Conservation (phyloP, 2,113 vertebrate species). For the Pedetes capensis region DNA sequence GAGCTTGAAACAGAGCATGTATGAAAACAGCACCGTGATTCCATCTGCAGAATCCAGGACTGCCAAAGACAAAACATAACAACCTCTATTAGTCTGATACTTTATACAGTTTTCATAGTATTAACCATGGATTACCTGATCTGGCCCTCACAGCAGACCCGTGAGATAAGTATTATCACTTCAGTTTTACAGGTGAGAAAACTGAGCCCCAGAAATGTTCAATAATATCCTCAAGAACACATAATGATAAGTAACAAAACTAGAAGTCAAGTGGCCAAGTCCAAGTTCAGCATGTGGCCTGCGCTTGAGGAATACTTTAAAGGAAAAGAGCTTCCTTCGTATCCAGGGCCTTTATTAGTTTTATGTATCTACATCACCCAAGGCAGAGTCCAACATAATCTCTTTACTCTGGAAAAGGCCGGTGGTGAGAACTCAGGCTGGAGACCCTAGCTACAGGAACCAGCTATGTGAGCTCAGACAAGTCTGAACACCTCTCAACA, state of each 20-base stretch:
- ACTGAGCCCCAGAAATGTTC: not conserved
- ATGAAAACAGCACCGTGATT: not conserved
- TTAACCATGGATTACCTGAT: not conserved
- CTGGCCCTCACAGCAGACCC: not conserved
- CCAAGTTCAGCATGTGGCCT: not conserved
- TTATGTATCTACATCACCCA: not conserved
- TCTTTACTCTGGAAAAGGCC: not conserved
- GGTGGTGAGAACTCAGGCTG: not conserved
- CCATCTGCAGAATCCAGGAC: not conserved
- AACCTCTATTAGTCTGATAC: not conserved
- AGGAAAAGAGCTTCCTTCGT: not conserved
- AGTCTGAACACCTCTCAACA: not conserved
- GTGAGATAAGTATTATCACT: not conserved
- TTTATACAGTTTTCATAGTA: not conserved
- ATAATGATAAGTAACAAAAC: not conserved
- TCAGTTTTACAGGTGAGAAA: not conserved
- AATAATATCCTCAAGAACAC: not conserved
- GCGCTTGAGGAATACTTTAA: not conserved
- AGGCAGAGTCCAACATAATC: not conserved
- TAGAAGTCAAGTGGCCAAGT: not conserved
- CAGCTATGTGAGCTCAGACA: not conserved
- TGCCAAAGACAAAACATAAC: not conserved
- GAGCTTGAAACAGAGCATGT: not conserved
- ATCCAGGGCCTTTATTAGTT: not conserved
- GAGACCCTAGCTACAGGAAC: not conserved